Base-by-base conservation (phyloP, 2,888 invertebrate species). In the Xanthia icteritia region DNA sequence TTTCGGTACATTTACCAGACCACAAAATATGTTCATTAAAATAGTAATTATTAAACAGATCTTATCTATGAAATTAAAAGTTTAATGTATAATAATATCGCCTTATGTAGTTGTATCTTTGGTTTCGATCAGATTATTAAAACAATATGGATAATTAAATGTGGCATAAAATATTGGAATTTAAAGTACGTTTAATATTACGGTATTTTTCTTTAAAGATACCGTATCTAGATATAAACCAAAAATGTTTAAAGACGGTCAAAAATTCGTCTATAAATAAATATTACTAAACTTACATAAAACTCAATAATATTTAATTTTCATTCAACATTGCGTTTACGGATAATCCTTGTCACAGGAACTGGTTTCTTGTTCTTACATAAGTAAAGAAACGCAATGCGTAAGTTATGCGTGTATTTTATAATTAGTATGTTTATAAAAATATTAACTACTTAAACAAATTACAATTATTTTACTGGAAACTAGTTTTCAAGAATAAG, bases 341-440 rank as follows among this genome's bases (percentile, higher is more conserved):
- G 42, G 60, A 81, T 83, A 74, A 82, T 85, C 65, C 81, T 89
- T 83, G 81, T 83, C 79, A 82, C 77, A 60, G 45, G 6, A 67
- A 88, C 86, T 82, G 79, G 82, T 82, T 83, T 82, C 60, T 82
- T 82, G 81, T 73, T 77, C 61, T 88, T 89, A 86, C 81, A 66
- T 83, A 88, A 88, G 45, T 48, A 61, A 81, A 83, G 88, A 88
- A 88, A 82, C 74, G 73, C 65, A 75, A 45, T 71, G 67, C 66
- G 36, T 66, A 72, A 74, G 60, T 75, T 73, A 67, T 61, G 67
- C 45, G 67, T 75, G 75, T 64, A 72, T 69, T 58, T 42, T 64
- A 39, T 69, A 69, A 65, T 81, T 78, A 83, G 31, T 56, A 36
- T 23, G 58, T 17, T 58, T 15, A 66, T 66, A 66, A 60, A 63